Base-by-base conservation (phyloP, 2,888 invertebrate genomes). In the Cyclophora punctaria region DNA sequence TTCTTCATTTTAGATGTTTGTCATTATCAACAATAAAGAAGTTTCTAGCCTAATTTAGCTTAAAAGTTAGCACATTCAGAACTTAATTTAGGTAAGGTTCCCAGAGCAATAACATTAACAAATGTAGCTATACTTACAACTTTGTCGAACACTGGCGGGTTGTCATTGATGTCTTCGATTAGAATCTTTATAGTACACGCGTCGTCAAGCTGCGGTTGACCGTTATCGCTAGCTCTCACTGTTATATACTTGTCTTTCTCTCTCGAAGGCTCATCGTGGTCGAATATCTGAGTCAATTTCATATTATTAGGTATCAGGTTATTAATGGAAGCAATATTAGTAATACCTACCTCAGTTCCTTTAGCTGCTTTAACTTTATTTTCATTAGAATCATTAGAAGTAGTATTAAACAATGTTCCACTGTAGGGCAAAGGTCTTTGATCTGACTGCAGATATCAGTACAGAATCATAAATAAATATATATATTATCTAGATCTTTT, bases 121-220 rank as follows among this genome's bases (percentile, higher is more conserved):
- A 44, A 44, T 44, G 33, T 44, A 44, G 20, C 20, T 20, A 64
- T 71, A 91, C 93, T 90, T 83, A 94, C 94, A 82, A 91, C 91
- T 92, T 93, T 93, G 76, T 95, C 95, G 83, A 95, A 94, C 63
- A 93, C 92, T 3, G 95, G 95, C 7, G 83, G 88, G 73, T 98
- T 98, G 79, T 99, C 98, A 84, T 99, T 99, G 72, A 96, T 93
- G 82, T 98, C 98, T 70, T 92, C 93, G 59, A 98, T 95, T 57
- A 93, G 92, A 50, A 98, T 95, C 88, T 94, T 95, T 76, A 98
- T 95, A 3, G 97, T 97, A 81, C 98, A 98, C 50, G 96, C 95
- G 68, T 97, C 97, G 65, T 96, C 96, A 48, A 98, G 87, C 46
- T 94, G 93, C 0, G 97, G 97, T 61, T 93, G 92, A 0, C 98